Evolutionary conservation across 2,113 vertebrate species (phyloP).

Genomic region (Aptenodytes patagonicus): DNA sequence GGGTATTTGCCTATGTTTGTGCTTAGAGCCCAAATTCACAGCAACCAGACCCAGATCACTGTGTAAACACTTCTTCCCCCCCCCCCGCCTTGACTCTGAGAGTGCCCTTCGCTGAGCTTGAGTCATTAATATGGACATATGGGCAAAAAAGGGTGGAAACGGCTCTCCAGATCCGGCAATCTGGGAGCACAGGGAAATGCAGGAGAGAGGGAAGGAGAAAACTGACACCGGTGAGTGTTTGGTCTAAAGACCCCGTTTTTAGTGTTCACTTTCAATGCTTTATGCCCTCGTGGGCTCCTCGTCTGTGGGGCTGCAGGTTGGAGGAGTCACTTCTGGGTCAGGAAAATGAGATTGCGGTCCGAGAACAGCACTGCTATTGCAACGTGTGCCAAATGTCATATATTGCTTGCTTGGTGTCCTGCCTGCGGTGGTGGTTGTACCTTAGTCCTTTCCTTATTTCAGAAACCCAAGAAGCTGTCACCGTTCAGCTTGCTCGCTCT

Average conservation of each 20-base stretch:
- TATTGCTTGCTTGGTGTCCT: not conserved
- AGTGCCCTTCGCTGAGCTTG: not conserved
- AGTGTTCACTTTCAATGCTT: not conserved
- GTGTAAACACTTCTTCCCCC: not conserved
- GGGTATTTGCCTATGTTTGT: not conserved
- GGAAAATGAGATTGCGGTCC: not conserved
- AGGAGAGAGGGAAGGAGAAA: not conserved
- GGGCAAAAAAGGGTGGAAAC: not conserved
- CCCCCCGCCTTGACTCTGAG: not conserved
- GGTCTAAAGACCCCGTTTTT: not conserved
- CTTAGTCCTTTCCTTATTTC: not conserved
- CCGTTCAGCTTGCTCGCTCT: not conserved
- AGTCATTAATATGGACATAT: fast-evolving
- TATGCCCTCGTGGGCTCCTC: too few relatives aligned
- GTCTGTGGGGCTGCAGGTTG: not conserved
- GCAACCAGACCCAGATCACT: not conserved
- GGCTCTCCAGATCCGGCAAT: not conserved
- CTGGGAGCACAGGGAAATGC: not conserved
- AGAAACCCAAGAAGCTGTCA: not conserved
- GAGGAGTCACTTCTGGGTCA: not conserved
- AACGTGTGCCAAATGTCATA: fast-evolving
- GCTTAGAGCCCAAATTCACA: not conserved
- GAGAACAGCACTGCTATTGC: not conserved
- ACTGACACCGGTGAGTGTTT: not conserved
- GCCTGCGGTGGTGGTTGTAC: not conserved